These are phyloP conservation scores for Triplophysa rosa DNA, from an alignment of 2,113 vertebrate genomes.

Conservation along the genomic window DNA sequence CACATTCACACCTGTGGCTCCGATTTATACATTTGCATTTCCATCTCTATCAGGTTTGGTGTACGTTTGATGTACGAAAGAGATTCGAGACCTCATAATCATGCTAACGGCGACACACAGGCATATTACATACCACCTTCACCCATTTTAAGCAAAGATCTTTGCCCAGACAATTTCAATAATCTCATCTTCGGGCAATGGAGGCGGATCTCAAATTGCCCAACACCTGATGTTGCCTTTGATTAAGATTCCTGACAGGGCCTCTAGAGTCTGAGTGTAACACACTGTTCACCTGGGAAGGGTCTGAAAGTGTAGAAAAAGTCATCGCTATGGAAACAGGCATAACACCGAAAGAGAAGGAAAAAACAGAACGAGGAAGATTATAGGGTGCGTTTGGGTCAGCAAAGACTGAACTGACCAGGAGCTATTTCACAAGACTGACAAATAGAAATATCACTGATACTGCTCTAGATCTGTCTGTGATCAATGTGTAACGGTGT, in stretches of 20 bases:
- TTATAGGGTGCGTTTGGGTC: slow-evolving; percentile 29
- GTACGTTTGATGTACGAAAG: neutral
- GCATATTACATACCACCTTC: neutral
- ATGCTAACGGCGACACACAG: neutral
- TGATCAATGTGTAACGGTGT: neutral
- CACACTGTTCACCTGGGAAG: slow-evolving; percentile 67
- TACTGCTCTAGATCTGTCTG: neutral
- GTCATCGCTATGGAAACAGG: slow-evolving; percentile 78
- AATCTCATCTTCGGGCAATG: slow-evolving; percentile 14
- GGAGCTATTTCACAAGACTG: neutral
- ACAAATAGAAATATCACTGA: neutral
- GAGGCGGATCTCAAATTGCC: slow-evolving; percentile 19
- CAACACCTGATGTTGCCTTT: slow-evolving; percentile 36
- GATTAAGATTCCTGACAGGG: slow-evolving; percentile 56
- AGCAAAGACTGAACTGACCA: slow-evolving; percentile 8
- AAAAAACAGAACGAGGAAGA: slow-evolving; percentile 46
- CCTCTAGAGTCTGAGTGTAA: slow-evolving; percentile 62
- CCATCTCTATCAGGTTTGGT: slow-evolving; percentile 1
- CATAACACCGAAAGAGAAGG: slow-evolving; percentile 61
- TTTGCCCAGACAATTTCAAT: slow-evolving; percentile 22
- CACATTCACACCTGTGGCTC: neutral
- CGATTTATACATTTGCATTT: slow-evolving; percentile 2
- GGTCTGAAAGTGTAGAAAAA: slow-evolving; percentile 63
- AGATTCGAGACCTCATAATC: neutral
- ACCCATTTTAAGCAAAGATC: neutral